Conservation (phyloP, 2,113 vertebrate species). For the Neotoma lepida region DNA sequence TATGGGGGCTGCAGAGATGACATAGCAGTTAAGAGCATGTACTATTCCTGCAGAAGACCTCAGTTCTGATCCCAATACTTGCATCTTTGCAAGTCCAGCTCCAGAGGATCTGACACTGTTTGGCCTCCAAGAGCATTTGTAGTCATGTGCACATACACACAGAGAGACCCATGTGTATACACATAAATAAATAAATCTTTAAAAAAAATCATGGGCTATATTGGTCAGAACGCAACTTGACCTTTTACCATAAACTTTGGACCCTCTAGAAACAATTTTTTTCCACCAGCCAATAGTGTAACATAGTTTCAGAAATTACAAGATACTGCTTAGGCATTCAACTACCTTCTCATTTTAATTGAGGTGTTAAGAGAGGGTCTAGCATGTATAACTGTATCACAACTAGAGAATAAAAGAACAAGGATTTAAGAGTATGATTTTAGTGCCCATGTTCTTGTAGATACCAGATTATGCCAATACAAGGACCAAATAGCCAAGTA, state of each 20-base stretch:
- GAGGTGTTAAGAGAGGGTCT: not conserved
- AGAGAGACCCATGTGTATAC: not conserved
- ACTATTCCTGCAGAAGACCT: not conserved
- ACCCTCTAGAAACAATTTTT: constrained; percentile 21
- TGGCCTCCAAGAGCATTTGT: not conserved
- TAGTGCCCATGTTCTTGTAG: not conserved
- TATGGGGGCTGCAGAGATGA: not conserved
- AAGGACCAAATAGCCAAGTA: constrained; percentile 12
- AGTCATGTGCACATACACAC: not conserved
- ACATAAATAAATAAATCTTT: not conserved
- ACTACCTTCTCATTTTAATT: not conserved
- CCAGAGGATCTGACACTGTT: not conserved
- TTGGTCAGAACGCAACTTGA: constrained; percentile 20
- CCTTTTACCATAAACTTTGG: constrained; percentile 12
- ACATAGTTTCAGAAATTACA: constrained; percentile 34
- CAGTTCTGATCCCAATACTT: not conserved
- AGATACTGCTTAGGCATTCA: constrained; percentile 35
- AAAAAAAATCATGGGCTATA: not conserved
- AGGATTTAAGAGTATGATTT: not conserved
- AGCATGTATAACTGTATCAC: not conserved
- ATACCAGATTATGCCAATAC: not conserved
- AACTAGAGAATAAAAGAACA: constrained; percentile 11
- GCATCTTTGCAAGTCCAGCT: not conserved
- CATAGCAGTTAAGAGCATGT: not conserved
- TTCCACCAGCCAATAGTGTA: constrained; percentile 5